These are phyloP conservation scores for Tubulanus polymorphus DNA, from an alignment of 2,888 invertebrate genomes.

Conservation along the genomic window DNA sequence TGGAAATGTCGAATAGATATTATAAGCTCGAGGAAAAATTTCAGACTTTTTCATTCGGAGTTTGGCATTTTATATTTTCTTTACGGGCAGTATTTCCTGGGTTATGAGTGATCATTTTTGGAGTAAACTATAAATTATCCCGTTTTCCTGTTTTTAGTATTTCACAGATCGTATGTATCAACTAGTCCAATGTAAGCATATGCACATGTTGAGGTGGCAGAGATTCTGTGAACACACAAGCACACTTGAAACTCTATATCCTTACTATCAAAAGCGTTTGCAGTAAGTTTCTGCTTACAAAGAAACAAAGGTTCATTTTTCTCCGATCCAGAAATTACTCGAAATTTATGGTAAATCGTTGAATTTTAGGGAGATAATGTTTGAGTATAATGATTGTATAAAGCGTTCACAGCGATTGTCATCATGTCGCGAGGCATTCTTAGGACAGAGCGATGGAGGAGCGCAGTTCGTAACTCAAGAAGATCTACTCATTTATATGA, in stretches of 20 bases:
- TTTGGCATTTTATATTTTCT: no score
- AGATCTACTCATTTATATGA: conserved; percentile 50
- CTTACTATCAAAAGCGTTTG: conserved; percentile 43
- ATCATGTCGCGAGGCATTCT: conserved; percentile 33
- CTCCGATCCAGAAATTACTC: background rate
- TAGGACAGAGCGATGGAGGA: conserved; percentile 31
- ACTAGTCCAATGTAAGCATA: conserved; percentile 46
- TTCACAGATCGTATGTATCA: conserved; percentile 46
- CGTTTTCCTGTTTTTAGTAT: conserved; percentile 31
- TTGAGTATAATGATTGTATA: conserved; percentile 49
- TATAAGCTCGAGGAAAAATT: no score
- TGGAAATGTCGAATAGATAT: no score
- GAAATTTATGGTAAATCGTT: background rate
- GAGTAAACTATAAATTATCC: no score
- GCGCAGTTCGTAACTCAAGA: conserved; percentile 37
- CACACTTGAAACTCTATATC: conserved; percentile 44
- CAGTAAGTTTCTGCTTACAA: conserved; percentile 31
- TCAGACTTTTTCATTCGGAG: background rate
- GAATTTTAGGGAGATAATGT: conserved; percentile 41
- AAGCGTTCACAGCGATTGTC: conserved; percentile 42
- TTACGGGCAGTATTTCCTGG: no score
- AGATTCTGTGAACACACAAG: conserved; percentile 49
- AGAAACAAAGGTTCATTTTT: background rate
- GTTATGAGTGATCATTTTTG: no score
- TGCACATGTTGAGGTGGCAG: conserved; percentile 51